Base-by-base conservation (phyloP, 2,888 invertebrate species). In the Drosophila multiciliata region DNA sequence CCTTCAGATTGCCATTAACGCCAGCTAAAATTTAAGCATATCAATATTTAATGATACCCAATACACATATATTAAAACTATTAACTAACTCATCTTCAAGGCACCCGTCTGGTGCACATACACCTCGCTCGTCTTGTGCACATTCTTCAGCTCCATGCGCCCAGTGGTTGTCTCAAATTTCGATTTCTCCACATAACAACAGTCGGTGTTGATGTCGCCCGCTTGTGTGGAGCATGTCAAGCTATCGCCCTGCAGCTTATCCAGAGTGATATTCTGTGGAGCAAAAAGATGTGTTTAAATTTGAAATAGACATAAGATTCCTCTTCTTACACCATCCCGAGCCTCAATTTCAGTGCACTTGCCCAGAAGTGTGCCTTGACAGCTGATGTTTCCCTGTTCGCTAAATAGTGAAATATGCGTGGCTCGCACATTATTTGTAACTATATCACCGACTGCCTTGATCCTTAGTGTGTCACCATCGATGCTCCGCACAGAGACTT, bases 151-250 rank as follows among this genome's bases (percentile, higher is more conserved):
- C 15, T 90, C 82, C 69, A 93, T 65, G 12, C 74, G 73, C 1
- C 93, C 93, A 6, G 81, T 89, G 36, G 88, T 78, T 0, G 93
- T 93, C 48, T 88, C 84, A 76, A 93, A 93, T 64, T 86, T 91
- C 0, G 92, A 92, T 6, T 80, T 75, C 53, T 92, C 92, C 1
- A 91, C 91, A 69, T 93, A 93, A 55, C 92, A 92, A 23, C 89
- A 91, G 63, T 92, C 91, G 0, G 91, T 91, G 6, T 73, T 79
- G 12, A 93, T 92, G 38, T 82, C 83, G 1, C 93, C 93, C 2
- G 77, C 73, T 3, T 75, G 75, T 9, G 92, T 91, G 36, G 82
- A 86, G 52, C 92, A 92, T 1, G 66, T 81, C 3, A 93, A 66
- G 57, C 72, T 68, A 67, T 92, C 91, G 6, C 93, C 93, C 57